These are phyloP conservation scores for Eolophus roseicapilla DNA, from an alignment of 2,113 vertebrate genomes.

Conservation along the genomic window DNA sequence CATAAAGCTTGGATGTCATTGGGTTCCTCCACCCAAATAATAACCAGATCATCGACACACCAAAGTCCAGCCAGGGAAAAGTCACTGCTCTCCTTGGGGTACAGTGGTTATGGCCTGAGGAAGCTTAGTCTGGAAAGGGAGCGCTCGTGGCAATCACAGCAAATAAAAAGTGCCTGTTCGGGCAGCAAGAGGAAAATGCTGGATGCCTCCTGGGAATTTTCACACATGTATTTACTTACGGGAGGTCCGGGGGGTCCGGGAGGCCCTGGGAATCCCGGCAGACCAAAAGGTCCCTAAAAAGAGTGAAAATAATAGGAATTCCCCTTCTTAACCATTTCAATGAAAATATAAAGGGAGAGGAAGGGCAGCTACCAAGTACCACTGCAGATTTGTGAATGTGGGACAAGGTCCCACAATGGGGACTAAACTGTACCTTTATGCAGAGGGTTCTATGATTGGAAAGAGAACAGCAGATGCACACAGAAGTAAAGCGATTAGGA, in stretches of 20 bases:
- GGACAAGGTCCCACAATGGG: neutral
- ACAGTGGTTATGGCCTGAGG: neutral
- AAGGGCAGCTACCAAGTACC: neutral
- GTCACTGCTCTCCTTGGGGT: neutral
- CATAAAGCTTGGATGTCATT: neutral
- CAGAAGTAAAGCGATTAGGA: neutral
- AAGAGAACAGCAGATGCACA: neutral
- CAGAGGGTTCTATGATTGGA: neutral
- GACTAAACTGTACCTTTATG: neutral
- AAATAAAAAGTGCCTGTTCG: neutral
- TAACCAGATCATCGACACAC: neutral
- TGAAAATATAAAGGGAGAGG: neutral
- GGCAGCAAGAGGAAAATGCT: neutral
- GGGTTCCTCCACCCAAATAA: neutral
- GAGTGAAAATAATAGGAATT: neutral
- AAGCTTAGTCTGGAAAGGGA: neutral
- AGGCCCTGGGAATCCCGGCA: slow-evolving; percentile 86
- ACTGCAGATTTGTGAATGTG: neutral
- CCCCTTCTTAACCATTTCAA: neutral
- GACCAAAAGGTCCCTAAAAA: slow-evolving; percentile 87
- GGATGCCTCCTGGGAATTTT: neutral
- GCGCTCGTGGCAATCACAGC: neutral
- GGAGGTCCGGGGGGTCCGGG: slow-evolving; percentile 88
- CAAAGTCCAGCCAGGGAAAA: neutral
- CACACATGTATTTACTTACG: slow-evolving; percentile 76